A percentile compares a stretch with the other conserved stretches of the same genome.
These are phyloP conservation scores for Chionomys nivalis DNA, from an alignment of 2,113 vertebrate genomes.

Conservation along the genomic window DNA sequence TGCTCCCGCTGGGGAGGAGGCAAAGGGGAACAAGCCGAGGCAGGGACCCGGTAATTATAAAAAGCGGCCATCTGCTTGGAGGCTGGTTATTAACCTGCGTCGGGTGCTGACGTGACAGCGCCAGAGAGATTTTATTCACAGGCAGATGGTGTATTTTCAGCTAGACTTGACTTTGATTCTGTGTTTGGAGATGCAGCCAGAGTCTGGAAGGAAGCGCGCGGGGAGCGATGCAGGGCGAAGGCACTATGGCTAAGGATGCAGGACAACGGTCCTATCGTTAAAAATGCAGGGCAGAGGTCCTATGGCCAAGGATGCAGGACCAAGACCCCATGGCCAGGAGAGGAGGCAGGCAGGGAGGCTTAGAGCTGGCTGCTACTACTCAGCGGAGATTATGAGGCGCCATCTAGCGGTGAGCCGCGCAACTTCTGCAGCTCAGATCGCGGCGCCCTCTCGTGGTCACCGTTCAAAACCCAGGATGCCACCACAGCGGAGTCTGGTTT, in stretches of 20 bases:
- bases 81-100: background rate
- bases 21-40: slow-evolving; percentile 47
- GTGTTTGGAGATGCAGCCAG: background rate
- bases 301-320: background rate
- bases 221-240: background rate
- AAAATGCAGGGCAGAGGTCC: background rate
- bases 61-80: slow-evolving; percentile 74
- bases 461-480: background rate
- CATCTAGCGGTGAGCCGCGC: slow-evolving; percentile 72
- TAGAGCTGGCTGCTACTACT: no score
- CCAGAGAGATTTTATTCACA: background rate
- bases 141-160: slow-evolving; percentile 15
- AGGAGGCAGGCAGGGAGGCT: background rate
- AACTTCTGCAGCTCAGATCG: background rate
- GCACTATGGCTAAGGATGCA: background rate
- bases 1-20: slow-evolving; percentile 15
- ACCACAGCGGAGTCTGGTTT: background rate
- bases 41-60: slow-evolving; percentile 62
- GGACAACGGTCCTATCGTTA: no score
- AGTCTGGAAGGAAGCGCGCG: background rate
- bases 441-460: background rate
- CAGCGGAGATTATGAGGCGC: slow-evolving; percentile 67
- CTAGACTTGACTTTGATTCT: background rate
- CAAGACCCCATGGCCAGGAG: no score
- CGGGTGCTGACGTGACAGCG: background rate